Percentiles rank a stretch among this genome's conserved stretches.
Evolutionary conservation across 2,888 invertebrate genomes (phyloP).

Genomic region (Callimorpha dominula): DNA sequence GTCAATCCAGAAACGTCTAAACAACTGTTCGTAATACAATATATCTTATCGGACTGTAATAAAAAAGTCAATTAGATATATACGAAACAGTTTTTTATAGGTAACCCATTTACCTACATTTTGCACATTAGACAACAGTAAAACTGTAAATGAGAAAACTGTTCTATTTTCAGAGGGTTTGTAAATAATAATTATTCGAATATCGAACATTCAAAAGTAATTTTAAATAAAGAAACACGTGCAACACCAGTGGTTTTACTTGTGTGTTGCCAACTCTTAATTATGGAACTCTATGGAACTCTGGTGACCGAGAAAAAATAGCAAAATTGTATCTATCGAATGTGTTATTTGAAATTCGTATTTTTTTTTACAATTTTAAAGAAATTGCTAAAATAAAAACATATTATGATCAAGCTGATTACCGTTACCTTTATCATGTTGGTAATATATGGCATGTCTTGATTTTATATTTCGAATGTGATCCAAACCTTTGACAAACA

Average conservation of each 20-base stretch:
- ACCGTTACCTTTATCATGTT: not conserved
- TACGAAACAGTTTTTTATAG: constrained; percentile 45
- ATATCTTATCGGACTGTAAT: constrained; percentile 62
- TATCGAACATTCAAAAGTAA: no score
- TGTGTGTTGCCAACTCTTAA: not conserved
- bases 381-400: no score
- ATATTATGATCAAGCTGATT: not conserved
- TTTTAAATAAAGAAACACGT: not conserved
- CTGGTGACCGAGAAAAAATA: no score
- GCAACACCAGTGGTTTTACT: not conserved
- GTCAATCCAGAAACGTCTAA: constrained; percentile 47
- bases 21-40: constrained; percentile 63
- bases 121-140: constrained; percentile 8
- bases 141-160: constrained; percentile 16
- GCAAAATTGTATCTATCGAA: no score
- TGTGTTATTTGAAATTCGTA: no score
- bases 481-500: not conserved
- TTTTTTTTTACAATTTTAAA: not conserved
- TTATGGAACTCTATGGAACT: no score
- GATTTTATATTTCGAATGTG: not conserved
- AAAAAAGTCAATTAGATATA: constrained; percentile 63
- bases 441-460: not conserved
- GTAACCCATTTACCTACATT: constrained; percentile 55
- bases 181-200: not conserved
- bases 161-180: not conserved